These are phyloP conservation scores for Mobula hypostoma DNA, from an alignment of 2,113 vertebrate species.

Conservation along the genomic window DNA sequence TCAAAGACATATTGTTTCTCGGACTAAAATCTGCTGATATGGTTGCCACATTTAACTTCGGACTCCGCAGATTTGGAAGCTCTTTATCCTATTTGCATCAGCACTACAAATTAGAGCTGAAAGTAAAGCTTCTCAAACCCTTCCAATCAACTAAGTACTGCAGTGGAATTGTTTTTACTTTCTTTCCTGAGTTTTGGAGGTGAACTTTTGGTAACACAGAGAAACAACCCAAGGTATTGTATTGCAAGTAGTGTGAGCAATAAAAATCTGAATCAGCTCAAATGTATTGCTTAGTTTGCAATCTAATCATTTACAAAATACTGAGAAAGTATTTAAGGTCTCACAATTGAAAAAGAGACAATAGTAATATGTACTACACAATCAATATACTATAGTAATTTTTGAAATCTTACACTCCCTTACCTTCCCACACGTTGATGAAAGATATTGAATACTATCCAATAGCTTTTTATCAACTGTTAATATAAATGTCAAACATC, in stretches of 20 bases:
- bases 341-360: no score
- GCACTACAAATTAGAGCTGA: not conserved
- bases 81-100: not conserved
- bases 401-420: not conserved
- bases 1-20: not conserved
- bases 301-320: no score
- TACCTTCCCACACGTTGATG: not conserved
- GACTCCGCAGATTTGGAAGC: not conserved
- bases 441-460: not conserved
- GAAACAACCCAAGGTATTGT: no score
- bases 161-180: not conserved
- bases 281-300: no score
- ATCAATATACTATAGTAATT: not conserved
- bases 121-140: not conserved
- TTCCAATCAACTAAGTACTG: not conserved
- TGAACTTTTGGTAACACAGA: not conserved
- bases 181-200: not conserved
- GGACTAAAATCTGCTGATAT: not conserved
- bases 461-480: not conserved
- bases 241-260: no score
- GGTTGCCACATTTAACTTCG: not conserved
- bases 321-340: no score
- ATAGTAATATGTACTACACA: no score
- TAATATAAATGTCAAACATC: constrained; percentile 1
- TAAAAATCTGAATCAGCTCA: no score